Evolutionary conservation across 2,113 vertebrate species (phyloP), one percentile per base, ranked within the genome.

Genomic region (Amia ocellicauda): DNA sequence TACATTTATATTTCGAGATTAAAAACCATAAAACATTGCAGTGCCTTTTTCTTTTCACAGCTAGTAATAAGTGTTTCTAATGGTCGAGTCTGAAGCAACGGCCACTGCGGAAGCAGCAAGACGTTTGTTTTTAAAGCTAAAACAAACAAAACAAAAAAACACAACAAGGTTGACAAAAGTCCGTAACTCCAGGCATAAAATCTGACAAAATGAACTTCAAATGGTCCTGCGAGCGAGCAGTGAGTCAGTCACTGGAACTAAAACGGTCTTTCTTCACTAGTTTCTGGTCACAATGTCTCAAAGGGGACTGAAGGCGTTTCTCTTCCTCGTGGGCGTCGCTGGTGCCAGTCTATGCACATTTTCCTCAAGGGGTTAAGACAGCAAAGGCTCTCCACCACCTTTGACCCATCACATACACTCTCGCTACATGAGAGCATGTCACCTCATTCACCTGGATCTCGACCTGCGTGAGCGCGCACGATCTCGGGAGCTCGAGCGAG

Each of bases 401-500:
- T 67, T 41, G 66, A 68, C 66, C 72, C 74, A 63, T 67, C 57
- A 80, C 80, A 89, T 80, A 80, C 84, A 82, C 91, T 89, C 92
- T 89, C 92, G 82, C 78, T 80, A 79, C 72, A 77, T 87, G 90
- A 93, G 91, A 90, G 91, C 85, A 89, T 86, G 92, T 89, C 90
- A 99, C 93, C 94, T 93, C 92, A 98, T 98, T 99, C 96, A 99
- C 96, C 97, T 99, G 92, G 97, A 98, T 91, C 92, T 95, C 82
- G 97, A 99, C 94, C 93, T 89, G 73, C 86, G 90, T 82, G 91
- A 90, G 74, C 87, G 88, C 62, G 89, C 91, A 70, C 57, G 88
- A 67, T 91, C 88, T 84, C 87, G 87, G 83, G 91, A 92, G 74
- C 83, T 96, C 70, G 97, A 98, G 77, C 87, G 91, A 84, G 95